Evolutionary conservation across 2,888 invertebrate species (phyloP), one percentile per base, ranked within the genome.

Genomic region (Leptothorax acervorum): DNA sequence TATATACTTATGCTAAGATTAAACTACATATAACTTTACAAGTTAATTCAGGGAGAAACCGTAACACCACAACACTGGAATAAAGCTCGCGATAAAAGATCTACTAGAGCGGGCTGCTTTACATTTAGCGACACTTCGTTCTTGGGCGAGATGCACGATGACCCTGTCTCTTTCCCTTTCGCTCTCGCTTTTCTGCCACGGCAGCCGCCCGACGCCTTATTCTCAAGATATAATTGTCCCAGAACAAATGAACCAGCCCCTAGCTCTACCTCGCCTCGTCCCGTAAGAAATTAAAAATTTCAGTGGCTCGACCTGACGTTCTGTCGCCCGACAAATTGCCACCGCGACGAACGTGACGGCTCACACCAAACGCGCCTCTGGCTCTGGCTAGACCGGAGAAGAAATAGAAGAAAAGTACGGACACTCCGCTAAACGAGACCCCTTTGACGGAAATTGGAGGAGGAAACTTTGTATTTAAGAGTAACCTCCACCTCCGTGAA

Each of bases 241-340:
- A 68, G 76, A 83, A 85, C 82, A 89, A 89, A 89, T 85, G 87
- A 86, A 84, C 73, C 57, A 62, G 73, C 83, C 81, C 65, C 9
- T 6, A 6, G 35, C 45, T 18, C n/a, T 18, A 45, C 42, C 42
- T 5, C 35, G 5, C 57, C 39, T 60, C 53, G 42, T 12, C 28
- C 53, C 48, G 28, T 57, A 81, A 85, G 85, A 84, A 88, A 88
- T 85, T 88, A 88, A 88, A 86, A 86, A 85, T 87, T 85, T 85
- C 85, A 85, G 74, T 83, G 74, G 63, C 81, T 68, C 76, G 55
- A 35, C 82, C 48, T 63, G 76, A 53, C 39, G 45, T 70, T 57
- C 60, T 28, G 74, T 57, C 82, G 74, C 71, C 76, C 78, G 83
- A 86, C 87, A 86, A 88, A 88, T 87, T 88, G 75, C 79, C 74